Conservation (phyloP, 2,113 vertebrate species). For the Notothenia coriiceps region DNA sequence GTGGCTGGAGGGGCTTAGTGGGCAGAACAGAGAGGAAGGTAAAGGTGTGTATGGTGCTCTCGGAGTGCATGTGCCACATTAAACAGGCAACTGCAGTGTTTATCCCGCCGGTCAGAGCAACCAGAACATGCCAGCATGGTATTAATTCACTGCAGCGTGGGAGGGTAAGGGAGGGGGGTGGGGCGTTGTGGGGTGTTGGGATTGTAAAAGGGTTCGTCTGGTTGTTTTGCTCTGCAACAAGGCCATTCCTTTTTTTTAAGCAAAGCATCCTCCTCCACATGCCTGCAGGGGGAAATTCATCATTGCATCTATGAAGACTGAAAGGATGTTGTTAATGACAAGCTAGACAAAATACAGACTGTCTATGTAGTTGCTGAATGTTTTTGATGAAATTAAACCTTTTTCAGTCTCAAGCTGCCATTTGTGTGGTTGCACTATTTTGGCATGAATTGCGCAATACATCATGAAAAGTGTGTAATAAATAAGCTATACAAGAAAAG, state of each 20-base stretch:
- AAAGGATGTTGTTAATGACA: slow-evolving; percentile 1
- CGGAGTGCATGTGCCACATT: slow-evolving; percentile 21
- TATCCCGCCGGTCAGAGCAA: slow-evolving; percentile 42
- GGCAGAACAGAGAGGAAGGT: slow-evolving; percentile 50
- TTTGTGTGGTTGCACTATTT: slow-evolving; percentile 41
- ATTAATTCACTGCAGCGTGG: slow-evolving; percentile 39
- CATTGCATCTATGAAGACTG: not conserved
- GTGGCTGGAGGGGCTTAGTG: slow-evolving; percentile 40
- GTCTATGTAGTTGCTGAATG: not conserved
- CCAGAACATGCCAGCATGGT: slow-evolving; percentile 12
- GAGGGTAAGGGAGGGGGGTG: not conserved
- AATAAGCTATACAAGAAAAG: slow-evolving; percentile 20
- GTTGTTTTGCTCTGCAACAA: too few species aligned
- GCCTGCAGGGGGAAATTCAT: slow-evolving; percentile 24
- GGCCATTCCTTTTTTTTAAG: slow-evolving; percentile 20
- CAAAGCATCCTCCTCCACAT: slow-evolving; percentile 9
- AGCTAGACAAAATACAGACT: slow-evolving; percentile 12
- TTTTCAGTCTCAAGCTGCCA: slow-evolving; percentile 12
- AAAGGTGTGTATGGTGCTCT: slow-evolving; percentile 34
- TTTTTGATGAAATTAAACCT: slow-evolving; percentile 21
- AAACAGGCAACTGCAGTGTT: slow-evolving; percentile 41
- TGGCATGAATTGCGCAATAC: slow-evolving; percentile 37
- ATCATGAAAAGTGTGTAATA: slow-evolving; percentile 53
- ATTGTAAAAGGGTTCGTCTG: slow-evolving; percentile 1
- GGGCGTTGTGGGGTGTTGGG: not conserved